These are phyloP conservation scores for Andrena minutula DNA, from an alignment of 2,888 invertebrate genomes.

Conservation along the genomic window DNA sequence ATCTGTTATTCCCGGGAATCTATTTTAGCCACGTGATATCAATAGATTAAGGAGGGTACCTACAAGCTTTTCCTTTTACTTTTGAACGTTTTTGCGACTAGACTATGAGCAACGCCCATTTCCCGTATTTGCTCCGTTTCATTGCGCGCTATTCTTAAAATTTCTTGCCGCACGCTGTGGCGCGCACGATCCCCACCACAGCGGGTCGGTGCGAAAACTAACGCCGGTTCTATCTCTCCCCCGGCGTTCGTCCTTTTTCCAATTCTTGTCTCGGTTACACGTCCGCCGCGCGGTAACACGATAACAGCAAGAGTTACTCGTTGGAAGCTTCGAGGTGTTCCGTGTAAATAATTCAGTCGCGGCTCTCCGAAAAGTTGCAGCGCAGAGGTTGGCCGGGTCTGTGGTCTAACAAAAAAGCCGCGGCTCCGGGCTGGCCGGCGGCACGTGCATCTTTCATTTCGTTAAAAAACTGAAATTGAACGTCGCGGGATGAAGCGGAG, in stretches of 20 bases:
- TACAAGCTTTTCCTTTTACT: background rate
- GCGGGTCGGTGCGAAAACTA: conserved; percentile 12
- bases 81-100: background rate
- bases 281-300: conserved; percentile 62
- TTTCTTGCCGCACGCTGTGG: background rate
- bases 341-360: conserved; percentile 78
- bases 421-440: background rate
- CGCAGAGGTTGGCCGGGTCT: conserved; percentile 27
- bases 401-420: conserved; percentile 19
- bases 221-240: conserved; percentile 9
- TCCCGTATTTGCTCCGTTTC: background rate
- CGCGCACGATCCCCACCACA: background rate
- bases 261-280: conserved; percentile 38
- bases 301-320: conserved; percentile 71
- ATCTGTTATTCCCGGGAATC: background rate
- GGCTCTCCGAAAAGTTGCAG: conserved; percentile 60
- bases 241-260: conserved; percentile 15
- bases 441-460: conserved; percentile 25
- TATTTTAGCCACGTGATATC: background rate
- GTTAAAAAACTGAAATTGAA: conserved; percentile 20
- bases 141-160: background rate
- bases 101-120: background rate
- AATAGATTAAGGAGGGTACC: background rate
- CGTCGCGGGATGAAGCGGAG: background rate
- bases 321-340: conserved; percentile 74